phyloP scores from a whole-genome alignment of 2,113 vertebrate species.

The Ctenomys sociabilis region DNA sequence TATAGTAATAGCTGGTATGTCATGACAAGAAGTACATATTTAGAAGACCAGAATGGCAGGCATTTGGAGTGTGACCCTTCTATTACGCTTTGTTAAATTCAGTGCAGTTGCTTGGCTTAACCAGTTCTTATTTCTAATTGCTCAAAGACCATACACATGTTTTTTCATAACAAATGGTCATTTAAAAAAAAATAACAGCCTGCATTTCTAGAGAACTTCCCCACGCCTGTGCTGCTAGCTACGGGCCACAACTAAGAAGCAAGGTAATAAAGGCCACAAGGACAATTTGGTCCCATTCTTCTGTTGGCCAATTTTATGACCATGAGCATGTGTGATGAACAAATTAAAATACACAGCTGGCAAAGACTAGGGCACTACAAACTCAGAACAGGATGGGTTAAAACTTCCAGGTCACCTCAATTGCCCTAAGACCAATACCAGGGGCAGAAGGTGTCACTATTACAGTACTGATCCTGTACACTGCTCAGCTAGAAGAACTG shows the following conservation, averaged over 20 bases:
- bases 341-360: not conserved
- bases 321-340: not conserved
- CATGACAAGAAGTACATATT: too few relatives aligned
- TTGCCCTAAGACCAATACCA: not conserved
- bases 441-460: not conserved
- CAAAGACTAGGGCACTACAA: not conserved
- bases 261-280: not conserved
- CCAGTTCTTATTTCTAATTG: not conserved
- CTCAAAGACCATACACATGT: not conserved
- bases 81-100: too few relatives aligned
- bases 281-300: not conserved
- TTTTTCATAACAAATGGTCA: not conserved
- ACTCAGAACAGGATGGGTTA: not conserved
- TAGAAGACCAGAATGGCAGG: too few relatives aligned
- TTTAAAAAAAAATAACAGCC: slow-evolving; percentile 10
- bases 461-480: not conserved
- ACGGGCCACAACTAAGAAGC: not conserved
- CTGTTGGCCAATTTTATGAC: not conserved
- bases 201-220: not conserved
- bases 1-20: too few relatives aligned
- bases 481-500: not conserved
- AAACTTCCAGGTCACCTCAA: not conserved
- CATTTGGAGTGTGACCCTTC: too few relatives aligned
- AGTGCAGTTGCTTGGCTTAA: too few relatives aligned
- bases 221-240: not conserved